phyloP scores from a whole-genome alignment of 2,113 vertebrate genomes.

The Zosterops pallidus region DNA sequence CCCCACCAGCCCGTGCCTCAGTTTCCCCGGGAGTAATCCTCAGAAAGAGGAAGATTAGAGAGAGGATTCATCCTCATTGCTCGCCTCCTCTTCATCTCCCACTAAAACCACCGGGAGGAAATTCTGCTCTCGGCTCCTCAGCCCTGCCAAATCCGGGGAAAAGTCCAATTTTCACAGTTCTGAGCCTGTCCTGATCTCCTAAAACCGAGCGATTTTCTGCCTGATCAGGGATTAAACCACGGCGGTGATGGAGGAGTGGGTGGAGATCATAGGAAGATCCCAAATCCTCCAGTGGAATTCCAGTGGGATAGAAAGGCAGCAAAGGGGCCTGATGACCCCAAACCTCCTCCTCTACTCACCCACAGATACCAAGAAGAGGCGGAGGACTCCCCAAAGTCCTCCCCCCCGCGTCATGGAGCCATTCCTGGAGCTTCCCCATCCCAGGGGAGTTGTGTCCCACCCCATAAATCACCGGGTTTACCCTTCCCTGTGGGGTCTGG shows the following conservation, averaged over 20 bases:
- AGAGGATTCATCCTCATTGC: background rate
- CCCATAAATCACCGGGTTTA: fast-evolving
- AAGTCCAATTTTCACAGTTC: background rate
- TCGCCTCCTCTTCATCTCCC: background rate
- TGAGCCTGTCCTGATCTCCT: background rate
- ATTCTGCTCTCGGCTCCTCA: background rate
- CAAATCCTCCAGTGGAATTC: background rate
- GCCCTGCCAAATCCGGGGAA: slow-evolving; percentile 1
- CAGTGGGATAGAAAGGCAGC: fast-evolving
- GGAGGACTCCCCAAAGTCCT: background rate
- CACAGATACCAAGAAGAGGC: fast-evolving
- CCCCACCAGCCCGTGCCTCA: background rate
- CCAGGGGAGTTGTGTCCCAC: fast-evolving
- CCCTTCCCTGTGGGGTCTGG: background rate
- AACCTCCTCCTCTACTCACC: fast-evolving
- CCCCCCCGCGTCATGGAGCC: fast-evolving
- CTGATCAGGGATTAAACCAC: background rate
- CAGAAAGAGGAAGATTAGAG: background rate
- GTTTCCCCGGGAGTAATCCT: background rate
- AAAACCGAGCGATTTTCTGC: background rate
- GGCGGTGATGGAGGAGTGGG: fast-evolving
- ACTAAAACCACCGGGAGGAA: fast-evolving
- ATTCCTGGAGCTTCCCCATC: background rate
- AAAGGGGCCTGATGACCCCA: fast-evolving
- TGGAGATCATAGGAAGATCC: fast-evolving